Conservation (phyloP, 2,113 vertebrate genomes). For the Corythornis cristatus region DNA sequence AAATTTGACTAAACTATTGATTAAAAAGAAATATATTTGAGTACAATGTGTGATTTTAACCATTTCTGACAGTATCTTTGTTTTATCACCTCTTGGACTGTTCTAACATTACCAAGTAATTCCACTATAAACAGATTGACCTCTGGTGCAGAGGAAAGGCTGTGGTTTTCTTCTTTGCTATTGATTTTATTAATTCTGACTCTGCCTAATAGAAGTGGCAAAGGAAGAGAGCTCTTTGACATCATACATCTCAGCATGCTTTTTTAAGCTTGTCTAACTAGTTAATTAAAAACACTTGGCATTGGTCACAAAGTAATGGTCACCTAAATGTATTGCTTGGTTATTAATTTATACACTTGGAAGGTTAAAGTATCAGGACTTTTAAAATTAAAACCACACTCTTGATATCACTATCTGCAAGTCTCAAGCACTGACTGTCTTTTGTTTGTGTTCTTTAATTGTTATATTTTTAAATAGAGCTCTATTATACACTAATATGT, state of each 20-base stretch:
- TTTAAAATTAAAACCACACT: neutral
- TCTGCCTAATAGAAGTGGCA: neutral
- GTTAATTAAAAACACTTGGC: constrained; percentile 32
- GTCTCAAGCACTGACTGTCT: neutral
- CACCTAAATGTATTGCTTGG: neutral
- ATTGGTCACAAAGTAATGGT: neutral
- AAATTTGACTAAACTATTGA: neutral
- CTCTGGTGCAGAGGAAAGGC: neutral
- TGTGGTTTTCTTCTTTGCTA: neutral
- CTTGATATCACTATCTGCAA: neutral
- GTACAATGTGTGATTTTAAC: neutral
- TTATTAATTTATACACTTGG: neutral
- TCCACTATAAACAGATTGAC: neutral
- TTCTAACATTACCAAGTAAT: neutral
- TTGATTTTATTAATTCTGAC: neutral
- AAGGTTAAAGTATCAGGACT: neutral
- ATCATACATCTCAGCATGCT: neutral
- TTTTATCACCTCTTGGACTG: neutral
- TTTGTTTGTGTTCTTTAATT: neutral
- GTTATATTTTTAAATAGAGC: neutral
- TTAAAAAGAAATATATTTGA: neutral
- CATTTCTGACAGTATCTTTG: neutral
- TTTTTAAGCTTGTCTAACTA: neutral
- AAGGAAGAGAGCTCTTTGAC: neutral
- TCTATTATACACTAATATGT: neutral